Evolutionary conservation across 2,888 invertebrate genomes (phyloP).

Genomic region (Metopia argyrocephala): DNA sequence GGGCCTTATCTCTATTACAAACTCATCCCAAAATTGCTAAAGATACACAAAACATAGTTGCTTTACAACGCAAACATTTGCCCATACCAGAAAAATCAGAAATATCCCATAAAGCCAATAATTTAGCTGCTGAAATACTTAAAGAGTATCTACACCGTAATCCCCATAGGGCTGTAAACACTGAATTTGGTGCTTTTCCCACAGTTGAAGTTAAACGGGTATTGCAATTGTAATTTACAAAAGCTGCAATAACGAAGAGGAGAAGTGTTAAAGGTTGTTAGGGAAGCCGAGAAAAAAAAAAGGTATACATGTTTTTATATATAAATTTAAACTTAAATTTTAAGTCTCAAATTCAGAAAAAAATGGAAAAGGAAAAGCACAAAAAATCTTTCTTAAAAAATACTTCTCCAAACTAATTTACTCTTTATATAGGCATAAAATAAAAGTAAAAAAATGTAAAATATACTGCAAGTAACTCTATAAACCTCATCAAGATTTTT

Average conservation of each 20-base stretch:
- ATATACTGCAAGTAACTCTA: conserved; percentile 28
- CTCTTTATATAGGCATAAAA: background rate
- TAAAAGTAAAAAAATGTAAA: background rate
- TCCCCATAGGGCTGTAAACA: conserved; percentile 75
- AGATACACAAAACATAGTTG: conserved; percentile 64
- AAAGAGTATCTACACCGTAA: conserved; percentile 77
- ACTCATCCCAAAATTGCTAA: conserved; percentile 63
- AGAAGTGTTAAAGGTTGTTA: background rate
- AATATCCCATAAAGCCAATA: conserved; percentile 74
- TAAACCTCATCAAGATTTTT: conserved; percentile 53
- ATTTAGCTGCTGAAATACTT: conserved; percentile 76
- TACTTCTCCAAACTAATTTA: background rate
- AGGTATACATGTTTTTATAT: too few species aligned
- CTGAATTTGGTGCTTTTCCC: conserved; percentile 77
- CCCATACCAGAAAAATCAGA: conserved; percentile 70
- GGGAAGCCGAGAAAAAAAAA: too few species aligned
- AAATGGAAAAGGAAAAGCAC: conserved; percentile 53
- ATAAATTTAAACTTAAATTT: conserved; percentile 24
- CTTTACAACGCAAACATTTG: conserved; percentile 72
- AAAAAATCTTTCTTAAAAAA: conserved; percentile 13
- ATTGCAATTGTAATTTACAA: conserved; percentile 70
- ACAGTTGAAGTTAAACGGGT: conserved; percentile 76
- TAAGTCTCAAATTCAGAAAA: conserved; percentile 30
- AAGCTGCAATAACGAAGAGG: background rate
- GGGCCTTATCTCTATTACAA: conserved; percentile 77